Base-by-base conservation (phyloP, 2,888 invertebrate genomes). In the Spisula subtruncata region DNA sequence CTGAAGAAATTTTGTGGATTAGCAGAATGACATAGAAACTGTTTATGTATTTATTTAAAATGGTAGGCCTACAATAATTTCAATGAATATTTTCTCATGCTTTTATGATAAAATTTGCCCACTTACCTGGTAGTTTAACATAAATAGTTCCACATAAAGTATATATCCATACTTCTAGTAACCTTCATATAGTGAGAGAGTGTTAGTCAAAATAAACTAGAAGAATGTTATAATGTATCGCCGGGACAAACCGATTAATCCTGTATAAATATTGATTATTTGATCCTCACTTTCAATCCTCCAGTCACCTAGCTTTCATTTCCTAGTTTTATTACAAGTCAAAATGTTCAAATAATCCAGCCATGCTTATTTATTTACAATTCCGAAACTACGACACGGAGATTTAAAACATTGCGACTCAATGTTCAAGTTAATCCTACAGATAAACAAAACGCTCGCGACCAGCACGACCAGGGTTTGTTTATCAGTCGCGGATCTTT, bases 201-300 rank as follows among this genome's bases (percentile, higher is more conserved):
- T 66, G 60, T 66, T 66, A 66, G 60, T 66, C 60, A 25, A 66
- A 66, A 66, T 66, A 66, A n/a, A 66, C 60, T 66, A 12, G n/a
- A n/a, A 25, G 60, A 66, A 29, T 81, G 29, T 32, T 41, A 41
- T 75, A 79, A 79, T 79, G 54, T 85, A 79, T 85, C 85, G 32
- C 75, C 29, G 85, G n/a, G 85, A n/a, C 85, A 51, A 32, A 79
- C 32, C 56, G 35, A 32, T 80, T 85, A 85, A 85, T 85, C 85
- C 85, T 56, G n/a, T 4, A 80, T 56, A 85, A 85, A 85, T 85
- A 85, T 85, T 85, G 85, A 80, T 79, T 41, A 4, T 32, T 85
- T 85, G 85, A 80, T 79, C 56, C 14, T 32, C 35, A n/a, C 35
- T 35, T 51, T 25, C 29, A 80, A 79, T 85, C 79, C 35, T 35